phyloP scores from a whole-genome alignment of 2,888 invertebrate genomes.

The Thelaira solivaga region DNA sequence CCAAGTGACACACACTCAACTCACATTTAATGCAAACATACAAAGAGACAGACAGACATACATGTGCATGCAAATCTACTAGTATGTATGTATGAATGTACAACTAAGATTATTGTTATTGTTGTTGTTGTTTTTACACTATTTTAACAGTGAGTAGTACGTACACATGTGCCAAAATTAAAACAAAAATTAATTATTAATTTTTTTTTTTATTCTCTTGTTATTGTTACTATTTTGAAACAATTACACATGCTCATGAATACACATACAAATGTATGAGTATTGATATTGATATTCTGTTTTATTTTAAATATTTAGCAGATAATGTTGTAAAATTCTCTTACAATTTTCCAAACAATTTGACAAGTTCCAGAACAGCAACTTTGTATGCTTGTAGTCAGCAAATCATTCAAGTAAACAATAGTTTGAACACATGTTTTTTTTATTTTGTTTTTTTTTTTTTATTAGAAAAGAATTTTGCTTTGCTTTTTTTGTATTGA shows the following conservation, averaged over 20 bases:
- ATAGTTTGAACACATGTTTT: constrained; percentile 26
- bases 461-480: neutral
- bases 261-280: neutral
- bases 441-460: too few species aligned
- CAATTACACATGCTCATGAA: neutral
- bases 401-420: constrained; percentile 29
- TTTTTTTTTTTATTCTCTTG: constrained; percentile 22
- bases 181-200: constrained; percentile 32
- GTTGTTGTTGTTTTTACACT: constrained; percentile 28
- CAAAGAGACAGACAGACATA: neutral
- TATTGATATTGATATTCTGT: neutral
- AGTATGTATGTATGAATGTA: too few species aligned
- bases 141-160: constrained; percentile 34
- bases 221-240: constrained; percentile 28
- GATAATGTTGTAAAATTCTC: too few species aligned
- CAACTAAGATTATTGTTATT: constrained; percentile 1
- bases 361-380: neutral
- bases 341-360: neutral
- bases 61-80: constrained; percentile 18
- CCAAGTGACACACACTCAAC: constrained; percentile 1
- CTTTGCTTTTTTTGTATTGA: neutral
- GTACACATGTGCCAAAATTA: constrained; percentile 59
- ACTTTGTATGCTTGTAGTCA: too few species aligned
- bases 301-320: neutral
- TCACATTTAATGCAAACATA: too few species aligned